Evolutionary conservation across 2,888 invertebrate genomes (phyloP), one percentile per base, ranked within the genome.

Genomic region (Eurytoma californica): DNA sequence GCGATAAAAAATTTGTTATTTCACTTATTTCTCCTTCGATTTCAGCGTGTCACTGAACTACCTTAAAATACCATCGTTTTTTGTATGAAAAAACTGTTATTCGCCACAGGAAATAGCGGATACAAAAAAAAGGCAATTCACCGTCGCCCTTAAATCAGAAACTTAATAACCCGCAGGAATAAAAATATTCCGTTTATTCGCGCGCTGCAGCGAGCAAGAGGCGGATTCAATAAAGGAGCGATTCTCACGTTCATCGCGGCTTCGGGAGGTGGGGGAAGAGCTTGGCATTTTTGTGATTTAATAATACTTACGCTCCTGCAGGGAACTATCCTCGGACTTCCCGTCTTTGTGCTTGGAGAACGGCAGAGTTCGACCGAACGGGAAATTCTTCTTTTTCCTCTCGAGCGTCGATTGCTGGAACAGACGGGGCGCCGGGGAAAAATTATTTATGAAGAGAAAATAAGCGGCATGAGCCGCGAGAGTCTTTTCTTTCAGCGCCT

Each of bases 261-360:
- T 18, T 3, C 39, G 55, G 53, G 24, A 57, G 76, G 20, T 9
- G 18, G 20, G 61, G 47, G 49, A 53, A 20, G 39, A 47, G 20
- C 53, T 4, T 13, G 55, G 30, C 18, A 65, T 77, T 70, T 70
- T 57, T 66, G 39, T 58, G 60, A 77, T 68, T 72, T 61, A 72
- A 78, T 51, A 65, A 55, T 88, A 96, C 98, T 96, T 94, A 98
- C 98, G 97, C 95, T 98, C 98, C 93, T 97, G 97, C 90, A 97
- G 97, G 85, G 97, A 98, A 90, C 97, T 97, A 89, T 98, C 98
- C 91, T 98, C 97, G 72, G 96, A 80, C 63, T 82, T 97, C 89
- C 98, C 97, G 91, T 99, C 99, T 92, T 98, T 97, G 92, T 98
- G 98, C 93, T 99, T 99, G 96, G 99, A 98, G 92, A 99, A 99